Evolutionary conservation across 2,888 invertebrate genomes (phyloP).

Genomic region (Callosobruchus maculatus): DNA sequence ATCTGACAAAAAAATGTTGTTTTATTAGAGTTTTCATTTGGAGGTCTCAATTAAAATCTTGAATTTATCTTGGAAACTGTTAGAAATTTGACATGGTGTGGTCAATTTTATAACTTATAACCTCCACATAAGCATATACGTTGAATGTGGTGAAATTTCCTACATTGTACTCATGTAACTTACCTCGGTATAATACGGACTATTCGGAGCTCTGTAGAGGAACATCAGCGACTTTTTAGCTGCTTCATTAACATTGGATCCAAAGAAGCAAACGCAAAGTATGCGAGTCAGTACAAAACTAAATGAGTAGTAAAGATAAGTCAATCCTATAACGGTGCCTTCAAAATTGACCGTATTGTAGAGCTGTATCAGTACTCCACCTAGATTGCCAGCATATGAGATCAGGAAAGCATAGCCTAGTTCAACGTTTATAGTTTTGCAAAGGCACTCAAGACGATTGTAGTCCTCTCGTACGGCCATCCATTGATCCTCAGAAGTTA

Average conservation of each 20-base stretch:
- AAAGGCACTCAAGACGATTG: slow-evolving; percentile 58
- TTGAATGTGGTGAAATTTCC: too few relatives aligned
- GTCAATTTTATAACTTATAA: too few relatives aligned
- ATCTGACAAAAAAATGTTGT: too few relatives aligned
- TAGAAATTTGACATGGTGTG: too few relatives aligned
- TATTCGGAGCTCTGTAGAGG: slow-evolving; percentile 27
- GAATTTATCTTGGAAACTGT: too few relatives aligned
- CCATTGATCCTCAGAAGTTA: slow-evolving; percentile 62
- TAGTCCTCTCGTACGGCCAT: slow-evolving; percentile 62
- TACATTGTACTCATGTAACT: not conserved
- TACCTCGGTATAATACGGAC: slow-evolving; percentile 36
- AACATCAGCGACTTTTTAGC: slow-evolving; percentile 41
- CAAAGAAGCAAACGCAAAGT: slow-evolving; percentile 59
- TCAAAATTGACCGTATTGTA: slow-evolving; percentile 56
- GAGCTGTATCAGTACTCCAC: slow-evolving; percentile 68
- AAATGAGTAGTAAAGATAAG: slow-evolving; percentile 11
- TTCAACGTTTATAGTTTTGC: slow-evolving; percentile 57
- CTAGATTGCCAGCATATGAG: slow-evolving; percentile 67
- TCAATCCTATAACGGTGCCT: not conserved
- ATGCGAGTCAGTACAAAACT: slow-evolving; percentile 7
- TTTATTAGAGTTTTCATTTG: too few relatives aligned
- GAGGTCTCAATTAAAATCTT: too few relatives aligned
- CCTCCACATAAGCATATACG: too few relatives aligned
- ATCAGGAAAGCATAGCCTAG: slow-evolving; percentile 64
- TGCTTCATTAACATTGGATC: slow-evolving; percentile 53